phyloP scores from a whole-genome alignment of 1,140 invertebrate species.

The Portunus trituberculatus region DNA sequence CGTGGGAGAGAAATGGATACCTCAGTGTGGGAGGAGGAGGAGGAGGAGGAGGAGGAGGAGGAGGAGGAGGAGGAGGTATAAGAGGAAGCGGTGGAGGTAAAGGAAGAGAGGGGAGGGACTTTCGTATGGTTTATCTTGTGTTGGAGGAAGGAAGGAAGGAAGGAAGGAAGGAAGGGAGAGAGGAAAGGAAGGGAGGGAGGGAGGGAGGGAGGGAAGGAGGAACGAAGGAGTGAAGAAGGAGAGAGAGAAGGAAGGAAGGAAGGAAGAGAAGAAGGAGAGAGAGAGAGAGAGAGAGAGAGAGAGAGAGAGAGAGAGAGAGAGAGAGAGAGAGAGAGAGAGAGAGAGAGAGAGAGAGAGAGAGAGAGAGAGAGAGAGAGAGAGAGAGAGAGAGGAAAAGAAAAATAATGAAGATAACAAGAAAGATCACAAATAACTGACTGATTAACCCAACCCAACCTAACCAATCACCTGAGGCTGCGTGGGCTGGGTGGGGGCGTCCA shows the following conservation, averaged over 20 bases:
- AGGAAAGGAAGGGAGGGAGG: background rate
- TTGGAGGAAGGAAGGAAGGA: background rate
- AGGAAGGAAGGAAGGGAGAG: background rate
- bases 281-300: background rate
- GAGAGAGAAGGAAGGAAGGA: background rate
- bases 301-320: background rate
- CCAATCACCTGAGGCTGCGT: conserved; percentile 43
- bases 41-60: background rate
- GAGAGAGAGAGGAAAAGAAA: background rate
- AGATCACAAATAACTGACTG: too few relatives aligned
- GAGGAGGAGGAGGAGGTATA: too few relatives aligned
- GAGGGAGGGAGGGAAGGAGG: background rate
- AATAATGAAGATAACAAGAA: background rate
- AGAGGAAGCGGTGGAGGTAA: too few relatives aligned
- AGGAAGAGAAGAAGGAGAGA: background rate
- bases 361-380: too few relatives aligned
- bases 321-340: background rate
- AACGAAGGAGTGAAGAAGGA: background rate
- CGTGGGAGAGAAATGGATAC: too few relatives aligned
- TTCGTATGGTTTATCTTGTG: background rate
- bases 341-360: too few relatives aligned
- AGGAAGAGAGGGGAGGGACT: background rate
- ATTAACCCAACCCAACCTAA: background rate
- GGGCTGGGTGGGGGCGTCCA: conserved; percentile 45
- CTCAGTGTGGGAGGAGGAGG: background rate